Evolutionary conservation across 2,113 vertebrate genomes (phyloP).

Genomic region (Empidonax traillii): DNA sequence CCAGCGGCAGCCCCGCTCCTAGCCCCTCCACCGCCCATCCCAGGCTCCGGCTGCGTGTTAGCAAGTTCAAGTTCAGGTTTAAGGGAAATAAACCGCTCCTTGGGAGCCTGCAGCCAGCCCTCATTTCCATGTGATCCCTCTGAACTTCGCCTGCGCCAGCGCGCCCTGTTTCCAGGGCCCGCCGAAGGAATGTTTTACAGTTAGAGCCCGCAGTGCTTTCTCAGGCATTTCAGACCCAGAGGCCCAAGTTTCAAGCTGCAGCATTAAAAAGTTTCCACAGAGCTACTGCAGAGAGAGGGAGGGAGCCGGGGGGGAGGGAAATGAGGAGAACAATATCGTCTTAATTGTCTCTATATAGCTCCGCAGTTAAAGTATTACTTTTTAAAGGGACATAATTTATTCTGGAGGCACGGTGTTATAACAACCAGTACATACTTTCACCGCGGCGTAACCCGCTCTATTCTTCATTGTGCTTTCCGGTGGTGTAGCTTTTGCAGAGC

Average conservation of each 20-base stretch:
- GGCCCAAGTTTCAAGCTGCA: slow-evolving; percentile 59
- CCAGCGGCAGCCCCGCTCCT: background rate
- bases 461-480: slow-evolving; percentile 59
- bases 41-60: slow-evolving; percentile 40
- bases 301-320: background rate
- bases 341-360: slow-evolving; percentile 68
- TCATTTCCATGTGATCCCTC: slow-evolving; percentile 76
- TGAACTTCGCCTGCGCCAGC: slow-evolving; percentile 70
- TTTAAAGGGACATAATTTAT: slow-evolving; percentile 71
- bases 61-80: slow-evolving; percentile 80
- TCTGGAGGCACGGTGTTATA: slow-evolving; percentile 56
- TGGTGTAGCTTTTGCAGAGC: slow-evolving; percentile 66
- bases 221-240: slow-evolving; percentile 72
- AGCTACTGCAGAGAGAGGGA: slow-evolving; percentile 58
- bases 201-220: slow-evolving; percentile 72
- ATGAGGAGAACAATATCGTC: slow-evolving; percentile 61
- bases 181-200: slow-evolving; percentile 76
- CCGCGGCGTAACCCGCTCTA: slow-evolving; percentile 55
- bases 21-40: background rate
- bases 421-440: slow-evolving; percentile 61
- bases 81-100: slow-evolving; percentile 70
- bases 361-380: slow-evolving; percentile 67
- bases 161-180: slow-evolving; percentile 74
- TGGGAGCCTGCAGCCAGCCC: slow-evolving; percentile 68
- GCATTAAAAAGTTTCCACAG: slow-evolving; percentile 72